A percentile compares a stretch with the other conserved stretches of the same genome.
These are phyloP conservation scores for Carollia perspicillata DNA, from an alignment of 2,113 vertebrate species.

Conservation along the genomic window DNA sequence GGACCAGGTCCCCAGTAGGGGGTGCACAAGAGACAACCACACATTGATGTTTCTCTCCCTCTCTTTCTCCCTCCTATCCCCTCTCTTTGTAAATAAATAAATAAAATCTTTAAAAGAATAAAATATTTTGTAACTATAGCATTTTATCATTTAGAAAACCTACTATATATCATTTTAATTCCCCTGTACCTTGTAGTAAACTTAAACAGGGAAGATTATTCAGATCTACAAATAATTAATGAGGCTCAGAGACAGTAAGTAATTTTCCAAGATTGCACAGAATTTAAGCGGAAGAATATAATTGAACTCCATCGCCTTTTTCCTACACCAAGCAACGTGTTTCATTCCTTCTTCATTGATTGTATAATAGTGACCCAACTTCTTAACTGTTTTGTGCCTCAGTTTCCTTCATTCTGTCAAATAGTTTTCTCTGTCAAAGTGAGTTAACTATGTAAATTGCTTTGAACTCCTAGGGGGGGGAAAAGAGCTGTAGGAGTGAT, in stretches of 20 bases:
- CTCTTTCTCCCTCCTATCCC: no score
- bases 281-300: background rate
- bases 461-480: slow-evolving; percentile 57
- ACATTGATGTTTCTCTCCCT: no score
- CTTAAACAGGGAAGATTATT: background rate
- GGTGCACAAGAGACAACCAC: no score
- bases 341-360: background rate
- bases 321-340: background rate
- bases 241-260: background rate
- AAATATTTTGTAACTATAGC: background rate
- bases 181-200: background rate
- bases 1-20: no score
- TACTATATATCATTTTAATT: background rate
- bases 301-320: background rate
- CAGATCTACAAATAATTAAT: background rate
- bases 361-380: slow-evolving; percentile 20
- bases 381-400: slow-evolving; percentile 42
- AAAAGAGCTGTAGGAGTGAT: slow-evolving; percentile 64
- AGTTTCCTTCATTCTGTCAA: slow-evolving; percentile 61
- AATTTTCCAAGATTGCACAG: background rate
- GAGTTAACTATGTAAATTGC: slow-evolving; percentile 71
- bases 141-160: background rate
- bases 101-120: background rate
- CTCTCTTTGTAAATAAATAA: no score
- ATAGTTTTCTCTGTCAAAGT: slow-evolving; percentile 47